A percentile compares a stretch with the other conserved stretches of the same genome.
Evolutionary conservation across 2,888 invertebrate genomes (phyloP).

Genomic region (Caenorhabditis becei): DNA sequence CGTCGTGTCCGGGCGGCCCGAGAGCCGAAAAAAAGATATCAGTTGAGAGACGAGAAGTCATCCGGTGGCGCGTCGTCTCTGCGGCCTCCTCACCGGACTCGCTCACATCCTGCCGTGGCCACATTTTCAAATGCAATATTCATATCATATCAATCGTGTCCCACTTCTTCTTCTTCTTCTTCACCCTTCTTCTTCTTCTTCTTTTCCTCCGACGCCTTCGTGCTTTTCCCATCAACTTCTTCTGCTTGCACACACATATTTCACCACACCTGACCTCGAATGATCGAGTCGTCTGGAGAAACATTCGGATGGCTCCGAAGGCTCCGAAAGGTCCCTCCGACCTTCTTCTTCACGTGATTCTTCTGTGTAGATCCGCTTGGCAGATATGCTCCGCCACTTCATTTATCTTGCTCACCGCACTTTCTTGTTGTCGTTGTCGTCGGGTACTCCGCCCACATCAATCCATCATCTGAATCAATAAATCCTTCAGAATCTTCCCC

Average conservation of each 20-base stretch:
- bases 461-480: constrained; percentile 51
- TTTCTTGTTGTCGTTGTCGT: no score
- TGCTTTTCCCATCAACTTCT: constrained; percentile 24
- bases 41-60: constrained; percentile 54
- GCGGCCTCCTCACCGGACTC: constrained; percentile 27
- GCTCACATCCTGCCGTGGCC: constrained; percentile 59
- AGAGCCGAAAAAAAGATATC: constrained; percentile 49
- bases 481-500: constrained; percentile 23
- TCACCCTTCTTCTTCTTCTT: constrained; percentile 25
- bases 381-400: constrained; percentile 17
- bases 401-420: constrained; percentile 29
- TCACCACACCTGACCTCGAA: constrained; percentile 30
- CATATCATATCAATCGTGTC: constrained; percentile 60
- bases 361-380: background rate
- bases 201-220: constrained; percentile 12
- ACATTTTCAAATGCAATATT: constrained; percentile 59
- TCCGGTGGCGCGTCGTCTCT: constrained; percentile 38
- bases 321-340: background rate
- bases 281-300: constrained; percentile 36
- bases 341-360: no score
- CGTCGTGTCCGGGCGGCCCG: background rate
- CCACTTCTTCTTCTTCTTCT: constrained; percentile 36
- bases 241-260: constrained; percentile 44
- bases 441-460: background rate
- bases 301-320: background rate